These are phyloP conservation scores for Acrocyrtus sp. DNA, from an alignment of 2,888 invertebrate genomes.

Conservation along the genomic window DNA sequence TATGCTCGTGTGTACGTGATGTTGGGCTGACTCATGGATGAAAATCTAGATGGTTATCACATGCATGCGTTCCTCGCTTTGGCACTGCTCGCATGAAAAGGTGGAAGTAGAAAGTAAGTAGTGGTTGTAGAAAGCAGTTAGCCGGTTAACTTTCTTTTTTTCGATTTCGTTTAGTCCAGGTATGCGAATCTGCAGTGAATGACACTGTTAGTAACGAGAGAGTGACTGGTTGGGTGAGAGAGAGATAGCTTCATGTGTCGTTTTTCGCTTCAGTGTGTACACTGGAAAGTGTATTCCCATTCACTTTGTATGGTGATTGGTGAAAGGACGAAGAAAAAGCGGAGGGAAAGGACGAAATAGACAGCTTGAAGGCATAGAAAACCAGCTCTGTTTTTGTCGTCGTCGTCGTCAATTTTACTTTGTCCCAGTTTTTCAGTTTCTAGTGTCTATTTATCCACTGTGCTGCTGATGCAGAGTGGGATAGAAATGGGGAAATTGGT, in stretches of 20 bases:
- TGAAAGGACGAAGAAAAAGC: conserved; percentile 35
- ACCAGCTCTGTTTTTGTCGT: too few species aligned
- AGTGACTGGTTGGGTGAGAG: neutral
- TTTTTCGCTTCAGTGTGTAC: neutral
- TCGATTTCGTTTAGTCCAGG: conserved; percentile 43
- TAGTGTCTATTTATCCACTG: conserved; percentile 24
- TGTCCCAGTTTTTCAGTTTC: conserved; percentile 38
- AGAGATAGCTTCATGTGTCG: too few species aligned
- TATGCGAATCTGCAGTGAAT: conserved; percentile 36
- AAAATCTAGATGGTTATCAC: conserved; percentile 35
- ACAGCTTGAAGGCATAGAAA: too few species aligned
- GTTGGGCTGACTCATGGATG: conserved; percentile 16
- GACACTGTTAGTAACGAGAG: conserved; percentile 33
- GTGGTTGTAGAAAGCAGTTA: conserved; percentile 34
- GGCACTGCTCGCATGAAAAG: too few species aligned
- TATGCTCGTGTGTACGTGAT: conserved; percentile 18
- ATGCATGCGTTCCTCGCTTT: conserved; percentile 42
- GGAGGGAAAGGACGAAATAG: conserved; percentile 36
- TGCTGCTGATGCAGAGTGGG: conserved; percentile 22
- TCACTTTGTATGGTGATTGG: conserved; percentile 41
- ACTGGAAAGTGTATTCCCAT: neutral
- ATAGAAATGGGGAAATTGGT: too few species aligned
- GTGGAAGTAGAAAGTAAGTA: too few species aligned
- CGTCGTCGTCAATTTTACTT: conserved; percentile 47
- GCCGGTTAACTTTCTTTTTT: conserved; percentile 47